These are phyloP conservation scores for Xyliphius kryptos DNA, from an alignment of 2,113 vertebrate species.

Conservation along the genomic window DNA sequence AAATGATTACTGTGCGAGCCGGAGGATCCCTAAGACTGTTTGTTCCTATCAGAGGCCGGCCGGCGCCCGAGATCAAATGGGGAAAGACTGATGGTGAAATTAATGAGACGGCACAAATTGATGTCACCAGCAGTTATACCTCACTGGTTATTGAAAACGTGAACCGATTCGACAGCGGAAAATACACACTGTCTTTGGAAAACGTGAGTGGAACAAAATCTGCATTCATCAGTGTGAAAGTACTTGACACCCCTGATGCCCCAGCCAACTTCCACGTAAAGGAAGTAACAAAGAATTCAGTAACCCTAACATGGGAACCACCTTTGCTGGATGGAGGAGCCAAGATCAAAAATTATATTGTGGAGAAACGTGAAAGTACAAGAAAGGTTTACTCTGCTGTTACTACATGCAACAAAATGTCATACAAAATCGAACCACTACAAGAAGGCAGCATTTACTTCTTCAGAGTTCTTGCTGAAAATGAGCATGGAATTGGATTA, in stretches of 20 bases:
- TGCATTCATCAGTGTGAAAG: slow-evolving; percentile 90
- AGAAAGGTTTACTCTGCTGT: slow-evolving; percentile 90
- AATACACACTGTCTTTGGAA: slow-evolving; percentile 88
- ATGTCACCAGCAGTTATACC: slow-evolving; percentile 87
- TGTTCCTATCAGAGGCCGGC: slow-evolving; percentile 90
- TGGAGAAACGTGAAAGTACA: slow-evolving; percentile 95
- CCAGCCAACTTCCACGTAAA: slow-evolving; percentile 85
- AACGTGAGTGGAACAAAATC: slow-evolving; percentile 91
- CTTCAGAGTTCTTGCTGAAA: slow-evolving; percentile 92
- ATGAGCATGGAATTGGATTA: slow-evolving; percentile 89
- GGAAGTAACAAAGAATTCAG: slow-evolving; percentile 88
- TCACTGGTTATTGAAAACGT: slow-evolving; percentile 92
- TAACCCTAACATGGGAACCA: slow-evolving; percentile 92
- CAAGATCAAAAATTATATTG: slow-evolving; percentile 93
- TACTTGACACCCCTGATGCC: slow-evolving; percentile 89
- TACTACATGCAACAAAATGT: slow-evolving; percentile 87
- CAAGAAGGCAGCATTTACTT: slow-evolving; percentile 89
- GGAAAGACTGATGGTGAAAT: slow-evolving; percentile 87
- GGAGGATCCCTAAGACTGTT: slow-evolving; percentile 87
- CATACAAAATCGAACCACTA: slow-evolving; percentile 88
- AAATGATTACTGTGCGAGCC: slow-evolving; percentile 89
- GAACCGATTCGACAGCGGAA: slow-evolving; percentile 91
- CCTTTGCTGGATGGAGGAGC: slow-evolving; percentile 88
- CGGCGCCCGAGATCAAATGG: slow-evolving; percentile 95
- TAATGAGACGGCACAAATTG: slow-evolving; percentile 85